Evolutionary conservation across 2,888 invertebrate species (phyloP).

Genomic region (Nephrotoma appendiculata): DNA sequence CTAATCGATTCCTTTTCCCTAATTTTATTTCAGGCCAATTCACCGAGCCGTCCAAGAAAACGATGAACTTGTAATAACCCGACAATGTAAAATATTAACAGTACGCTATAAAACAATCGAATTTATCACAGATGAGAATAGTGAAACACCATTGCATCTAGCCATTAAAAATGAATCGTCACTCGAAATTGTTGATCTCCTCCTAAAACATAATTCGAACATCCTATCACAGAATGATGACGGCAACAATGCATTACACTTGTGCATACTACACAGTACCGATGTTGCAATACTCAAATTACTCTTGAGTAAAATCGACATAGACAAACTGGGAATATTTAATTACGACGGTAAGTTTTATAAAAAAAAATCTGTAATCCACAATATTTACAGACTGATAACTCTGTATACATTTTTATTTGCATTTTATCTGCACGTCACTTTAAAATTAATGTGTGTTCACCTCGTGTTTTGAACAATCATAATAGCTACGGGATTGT

Average conservation of each 20-base stretch:
- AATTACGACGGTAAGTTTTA: slow-evolving; percentile 22
- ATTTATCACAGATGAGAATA: neutral
- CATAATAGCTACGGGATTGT: neutral
- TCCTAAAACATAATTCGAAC: slow-evolving; percentile 18
- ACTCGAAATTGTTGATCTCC: slow-evolving; percentile 16
- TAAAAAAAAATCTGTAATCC: neutral
- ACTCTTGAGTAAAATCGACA: slow-evolving; percentile 19
- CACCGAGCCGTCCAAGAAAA: neutral
- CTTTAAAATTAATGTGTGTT: neutral
- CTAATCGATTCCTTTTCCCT: neutral
- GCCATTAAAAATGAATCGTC: slow-evolving; percentile 20
- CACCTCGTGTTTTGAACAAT: neutral
- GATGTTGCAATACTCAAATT: slow-evolving; percentile 17
- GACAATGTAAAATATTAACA: neutral
- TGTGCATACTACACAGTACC: slow-evolving; percentile 21
- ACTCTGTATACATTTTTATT: neutral
- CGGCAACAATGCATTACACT: slow-evolving; percentile 24
- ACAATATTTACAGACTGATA: neutral
- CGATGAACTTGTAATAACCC: neutral
- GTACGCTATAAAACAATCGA: neutral
- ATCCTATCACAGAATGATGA: slow-evolving; percentile 20
- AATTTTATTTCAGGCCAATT: neutral
- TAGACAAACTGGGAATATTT: slow-evolving; percentile 17
- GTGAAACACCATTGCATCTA: slow-evolving; percentile 12
- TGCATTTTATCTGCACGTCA: no score